Base-by-base conservation (phyloP, 2,888 invertebrate genomes). In the Pheosia gnoma region DNA sequence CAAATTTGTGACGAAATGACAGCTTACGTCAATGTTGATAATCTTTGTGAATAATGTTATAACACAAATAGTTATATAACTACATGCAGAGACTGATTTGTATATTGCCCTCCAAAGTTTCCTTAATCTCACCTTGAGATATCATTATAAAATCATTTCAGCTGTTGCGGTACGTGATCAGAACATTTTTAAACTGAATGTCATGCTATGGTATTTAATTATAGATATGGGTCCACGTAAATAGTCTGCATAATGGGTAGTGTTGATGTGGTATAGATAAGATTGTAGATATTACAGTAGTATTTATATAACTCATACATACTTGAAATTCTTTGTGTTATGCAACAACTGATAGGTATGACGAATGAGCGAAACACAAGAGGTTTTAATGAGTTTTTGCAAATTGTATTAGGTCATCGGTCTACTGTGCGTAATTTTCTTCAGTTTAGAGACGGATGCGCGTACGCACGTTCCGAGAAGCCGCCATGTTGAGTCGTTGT, bases 381-480 rank as follows among this genome's bases (percentile, higher is more conserved):
- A 25, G n/a, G n/a, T 5, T 7, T n/a, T 10, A 10, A 6, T 25
- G 6, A 13, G 5, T 51, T 25, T 9, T 51, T 25, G 74, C 72
- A 56, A 68, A 68, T 62, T 62, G 41, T 68, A 65, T 70, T 70
- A 62, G 61, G 61, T 64, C 65, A 67, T 55, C 39, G 71, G 67
- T 67, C 65, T 69, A 64, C 56, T 67, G 65, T 61, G 69, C 68
- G 63, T 74, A 67, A 54, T 78, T 75, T 80, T 80, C 79, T 81
- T 75, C 65, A 76, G 70, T 75, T 74, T 70, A 62, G 71, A 77
- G 76, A 75, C 81, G 82, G 79, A 82, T 83, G 81, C 79, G 75
- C 76, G 72, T 78, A 78, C 79, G 78, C 79, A 80, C 72, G 81
- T 88, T 85, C 84, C 74, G 79, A 86, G 86, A 85, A 85, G 83